A percentile compares a stretch with the other conserved stretches of the same genome.
phyloP scores from a whole-genome alignment of 2,888 invertebrate species.

The Lasiommata megera region DNA sequence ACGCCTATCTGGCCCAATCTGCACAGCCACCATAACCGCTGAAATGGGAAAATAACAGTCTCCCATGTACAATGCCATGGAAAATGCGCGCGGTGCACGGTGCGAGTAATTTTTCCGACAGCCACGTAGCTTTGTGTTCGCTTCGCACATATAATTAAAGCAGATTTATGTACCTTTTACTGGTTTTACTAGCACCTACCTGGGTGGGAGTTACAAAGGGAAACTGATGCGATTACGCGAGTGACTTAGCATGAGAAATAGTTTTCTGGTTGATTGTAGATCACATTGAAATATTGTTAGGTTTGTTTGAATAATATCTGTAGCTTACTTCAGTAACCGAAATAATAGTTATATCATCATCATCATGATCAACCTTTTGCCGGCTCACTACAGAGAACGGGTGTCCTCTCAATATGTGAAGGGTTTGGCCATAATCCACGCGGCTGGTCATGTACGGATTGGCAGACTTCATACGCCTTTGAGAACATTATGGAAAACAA shows the following conservation, averaged over 20 bases:
- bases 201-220: slow-evolving; percentile 13
- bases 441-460: no score
- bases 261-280: not conserved
- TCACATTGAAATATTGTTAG: not conserved
- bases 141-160: slow-evolving; percentile 27
- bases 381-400: no score
- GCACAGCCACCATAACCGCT: slow-evolving; percentile 65
- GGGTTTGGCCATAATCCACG: no score
- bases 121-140: slow-evolving; percentile 62
- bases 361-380: no score
- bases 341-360: no score
- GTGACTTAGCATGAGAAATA: not conserved
- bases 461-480: no score
- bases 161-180: slow-evolving; percentile 43
- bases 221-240: slow-evolving; percentile 10
- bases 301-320: not conserved
- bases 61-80: slow-evolving; percentile 70
- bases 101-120: slow-evolving; percentile 60
- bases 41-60: slow-evolving; percentile 80
- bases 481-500: no score
- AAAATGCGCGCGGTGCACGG: slow-evolving; percentile 53
- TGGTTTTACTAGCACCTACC: slow-evolving; percentile 25
- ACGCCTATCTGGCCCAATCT: slow-evolving; percentile 71
- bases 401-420: no score
- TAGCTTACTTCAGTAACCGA: not conserved